Evolutionary conservation across 2,888 invertebrate species (phyloP), one percentile per base, ranked within the genome.

Genomic region (Eugnorisma glareosa): DNA sequence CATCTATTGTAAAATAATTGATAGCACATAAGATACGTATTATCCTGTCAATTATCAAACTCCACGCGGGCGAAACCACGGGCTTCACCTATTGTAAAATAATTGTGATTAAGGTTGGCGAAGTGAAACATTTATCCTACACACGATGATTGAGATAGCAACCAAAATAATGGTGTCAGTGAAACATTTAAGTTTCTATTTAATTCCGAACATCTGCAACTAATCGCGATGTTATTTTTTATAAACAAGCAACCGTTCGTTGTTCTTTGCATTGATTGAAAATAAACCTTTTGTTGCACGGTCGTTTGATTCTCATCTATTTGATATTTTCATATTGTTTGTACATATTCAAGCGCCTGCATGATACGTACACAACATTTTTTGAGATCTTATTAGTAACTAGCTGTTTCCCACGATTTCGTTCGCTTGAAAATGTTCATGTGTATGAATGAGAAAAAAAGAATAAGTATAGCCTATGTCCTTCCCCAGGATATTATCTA

Each of bases 171-270:
- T 37, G 35, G 28, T 77, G 15, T 77, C 77, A 59, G 69, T 67
- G 6, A 51, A 71, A 48, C 51, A 71, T 40, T 51, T 77, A 67
- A 37, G 72, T 67, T 72, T 67, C 61, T 24, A 45, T 71, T 54
- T 15, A 15, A 61, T 67, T 51, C 28, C 40, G 31, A 73, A 37
- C 79, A 79, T 79, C 67, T 79, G 79, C 54, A 40, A 79, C n/a
- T 15, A 15, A 67, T 79, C 79, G n/a, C 11, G 5, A 35, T 35
- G 72, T 67, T 67, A 45, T 67, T 67, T 67, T 37, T 5, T 13
- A 37, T 15, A 79, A 79, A 79, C 63, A 79, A 37, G 11, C n/a
- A 54, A 57, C 13, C 35, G 68, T 48, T 79, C 35, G 68, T 48
- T 79, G 61, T 68, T 73, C 51, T 73, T 24, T 48, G 31, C 3